Evolutionary conservation across 2,888 invertebrate species (phyloP), one percentile per base, ranked within the genome.

Genomic region (Heterodera filipjevi): DNA sequence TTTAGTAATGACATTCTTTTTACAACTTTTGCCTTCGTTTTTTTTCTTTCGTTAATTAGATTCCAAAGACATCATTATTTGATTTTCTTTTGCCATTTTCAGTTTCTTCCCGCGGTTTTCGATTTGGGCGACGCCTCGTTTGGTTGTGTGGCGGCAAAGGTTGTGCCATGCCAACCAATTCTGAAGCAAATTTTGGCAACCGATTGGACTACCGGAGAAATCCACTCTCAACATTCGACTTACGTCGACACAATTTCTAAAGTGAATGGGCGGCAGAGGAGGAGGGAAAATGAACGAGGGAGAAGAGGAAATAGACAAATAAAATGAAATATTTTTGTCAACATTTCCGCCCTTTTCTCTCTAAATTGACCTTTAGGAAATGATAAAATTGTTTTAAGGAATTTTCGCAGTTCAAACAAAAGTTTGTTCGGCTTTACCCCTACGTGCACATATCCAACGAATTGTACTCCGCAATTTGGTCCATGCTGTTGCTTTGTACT

Each of bases 221-320:
- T 99, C 0, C 95, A 95, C 91, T 95, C 94, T 0, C 94, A 96
- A 86, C 96, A 99, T 89, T 96, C 95, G 88, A 91, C 92, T 2
- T 99, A 99, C 89, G 90, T 92, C n/a, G 92, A 92, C 82, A 86
- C 87, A 79, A 80, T 90, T 82, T 81, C 90, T 27, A 75, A 68
- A 27, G 81, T 81, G 39, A 78, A 30, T 19, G 32, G 35, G 12
- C 16, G 27, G 16, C 6, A 39, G 12, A 1, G 12, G 39, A 39
- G 49, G 6, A 16, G 49, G 49, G 49, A 16, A 16, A 16, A 16
- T 49, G 46, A 49, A 14, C 16, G 16, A 16, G 8, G 49, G 49
- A 3, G 12, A 49, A 19, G 16, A 49, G 19, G 16, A 49, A 49
- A 49, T 2, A 14, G 3, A 16, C 6, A 19, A 19, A 22, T 66